phyloP scores from a whole-genome alignment of 2,888 invertebrate genomes.

The Noctua janthina region DNA sequence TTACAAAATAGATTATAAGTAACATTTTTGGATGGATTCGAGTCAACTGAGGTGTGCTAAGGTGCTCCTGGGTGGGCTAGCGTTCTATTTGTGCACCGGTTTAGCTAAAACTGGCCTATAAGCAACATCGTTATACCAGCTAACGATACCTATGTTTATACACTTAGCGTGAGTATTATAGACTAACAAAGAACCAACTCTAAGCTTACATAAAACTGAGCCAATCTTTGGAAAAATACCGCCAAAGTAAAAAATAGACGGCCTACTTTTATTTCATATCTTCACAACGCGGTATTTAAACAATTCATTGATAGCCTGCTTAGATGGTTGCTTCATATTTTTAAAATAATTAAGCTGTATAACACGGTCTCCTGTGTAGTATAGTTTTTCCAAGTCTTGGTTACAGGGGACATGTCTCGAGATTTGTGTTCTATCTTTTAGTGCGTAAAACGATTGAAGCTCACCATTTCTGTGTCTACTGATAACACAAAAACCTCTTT shows the following conservation, averaged over 20 bases:
- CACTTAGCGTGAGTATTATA: slow-evolving; percentile 30
- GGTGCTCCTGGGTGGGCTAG: slow-evolving; percentile 53
- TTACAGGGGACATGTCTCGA: neutral
- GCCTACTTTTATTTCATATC: neutral
- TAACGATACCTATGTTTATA: slow-evolving; percentile 33
- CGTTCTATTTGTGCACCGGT: slow-evolving; percentile 52
- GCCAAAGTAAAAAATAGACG: slow-evolving; percentile 15
- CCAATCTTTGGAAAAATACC: slow-evolving; percentile 29
- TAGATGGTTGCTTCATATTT: no score
- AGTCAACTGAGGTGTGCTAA: slow-evolving; percentile 36
- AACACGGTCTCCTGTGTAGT: neutral
- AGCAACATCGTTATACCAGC: slow-evolving; percentile 13
- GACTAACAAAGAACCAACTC: slow-evolving; percentile 1
- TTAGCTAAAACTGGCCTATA: slow-evolving; percentile 32
- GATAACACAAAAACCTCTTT: neutral
- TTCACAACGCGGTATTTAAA: neutral
- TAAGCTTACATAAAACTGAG: slow-evolving; percentile 16
- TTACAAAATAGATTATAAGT: slow-evolving; percentile 35
- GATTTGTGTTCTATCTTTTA: neutral
- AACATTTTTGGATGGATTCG: slow-evolving; percentile 38
- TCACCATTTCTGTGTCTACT: neutral
- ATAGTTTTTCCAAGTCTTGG: neutral
- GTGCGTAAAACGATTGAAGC: neutral
- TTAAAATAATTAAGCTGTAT: no score
- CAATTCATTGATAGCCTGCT: neutral